Base-by-base conservation (phyloP, 2,888 invertebrate genomes). In the Celastrina argiolus region DNA sequence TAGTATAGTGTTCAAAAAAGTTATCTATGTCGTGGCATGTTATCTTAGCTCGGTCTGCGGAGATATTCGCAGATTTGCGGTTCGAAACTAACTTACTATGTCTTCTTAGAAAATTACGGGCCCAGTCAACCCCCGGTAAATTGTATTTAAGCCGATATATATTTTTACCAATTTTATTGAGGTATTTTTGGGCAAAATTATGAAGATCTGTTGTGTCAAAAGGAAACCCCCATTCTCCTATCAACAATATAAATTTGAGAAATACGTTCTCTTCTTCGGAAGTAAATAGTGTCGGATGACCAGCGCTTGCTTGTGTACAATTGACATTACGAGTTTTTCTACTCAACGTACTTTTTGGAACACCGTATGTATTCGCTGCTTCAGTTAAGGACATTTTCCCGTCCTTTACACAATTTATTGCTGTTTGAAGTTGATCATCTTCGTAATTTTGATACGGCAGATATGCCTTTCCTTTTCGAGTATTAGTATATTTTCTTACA, bases 171-270 rank as follows among this genome's bases (percentile, higher is more conserved):
- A 69, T 61, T 66, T 71, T 71, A 31, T 69, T 68, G 16, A 71
- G 45, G 34, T 71, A 71, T 51, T 68, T 68, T 66, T 71, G 68
- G 10, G 69, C 69, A 67, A 65, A 65, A 39, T n/a, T n/a, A n/a
- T n/a, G n/a, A n/a, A n/a, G n/a, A n/a, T 71, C 69, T 26, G 56
- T 68, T 6, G 61, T 51, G 66, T 71, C 67, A 1, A 69, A 28
- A 51, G 71, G 71, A 65, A 69, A 71, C 8, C 68, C 71, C 68
- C 69, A 71, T 10, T 56, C n/a, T 22, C 67, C 63, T 63, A 70
- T 28, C 41, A 68, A 16, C 66, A 45, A 12, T 36, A 68, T 58
- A 58, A 61, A 51, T 41, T 68, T 41, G 10, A 70, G 8, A 66
- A 63, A 68, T 26, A 56, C 10, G 26, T 56, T 66, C 64, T 71